Conservation (phyloP, 2,888 invertebrate species). For the Acleris laterana region DNA sequence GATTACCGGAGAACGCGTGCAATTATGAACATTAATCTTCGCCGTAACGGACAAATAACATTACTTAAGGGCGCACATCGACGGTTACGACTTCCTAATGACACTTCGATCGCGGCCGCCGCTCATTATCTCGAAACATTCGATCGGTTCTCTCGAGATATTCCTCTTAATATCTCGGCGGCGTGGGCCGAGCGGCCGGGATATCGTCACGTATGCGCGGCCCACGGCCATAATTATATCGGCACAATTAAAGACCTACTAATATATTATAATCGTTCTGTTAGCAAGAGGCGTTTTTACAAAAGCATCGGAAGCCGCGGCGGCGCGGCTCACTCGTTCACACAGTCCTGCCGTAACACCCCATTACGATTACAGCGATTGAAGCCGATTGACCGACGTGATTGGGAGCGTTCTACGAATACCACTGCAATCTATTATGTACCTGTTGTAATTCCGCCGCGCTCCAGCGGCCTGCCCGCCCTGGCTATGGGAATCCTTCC, state of each 20-base stretch:
- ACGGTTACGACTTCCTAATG: slow-evolving; percentile 82
- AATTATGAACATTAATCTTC: slow-evolving; percentile 77
- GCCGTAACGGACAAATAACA: slow-evolving; percentile 65
- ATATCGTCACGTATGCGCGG: slow-evolving; percentile 81
- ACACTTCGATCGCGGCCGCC: slow-evolving; percentile 79
- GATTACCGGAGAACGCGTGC: slow-evolving; percentile 48
- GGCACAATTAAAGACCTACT: slow-evolving; percentile 81
- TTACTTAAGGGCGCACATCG: slow-evolving; percentile 77
- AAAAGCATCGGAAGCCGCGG: slow-evolving; percentile 69
- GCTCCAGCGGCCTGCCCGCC: slow-evolving; percentile 18
- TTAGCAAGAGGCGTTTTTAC: slow-evolving; percentile 77
- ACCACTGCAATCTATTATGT: slow-evolving; percentile 47
- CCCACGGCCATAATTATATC: slow-evolving; percentile 81
- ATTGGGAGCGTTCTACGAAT: slow-evolving; percentile 59
- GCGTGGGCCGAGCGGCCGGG: slow-evolving; percentile 69
- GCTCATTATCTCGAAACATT: slow-evolving; percentile 82
- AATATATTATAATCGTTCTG: slow-evolving; percentile 84
- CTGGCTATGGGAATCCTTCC: slow-evolving; percentile 12
- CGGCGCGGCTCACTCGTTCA: slow-evolving; percentile 60
- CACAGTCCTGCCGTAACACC: slow-evolving; percentile 65
- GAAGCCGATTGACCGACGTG: slow-evolving; percentile 60
- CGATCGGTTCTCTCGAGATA: slow-evolving; percentile 78
- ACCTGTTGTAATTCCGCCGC: slow-evolving; percentile 43
- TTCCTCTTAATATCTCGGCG: slow-evolving; percentile 80
- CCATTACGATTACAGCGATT: slow-evolving; percentile 53